phyloP scores from a whole-genome alignment of 1,140 invertebrate genomes.

The Melanaphis sacchari region DNA sequence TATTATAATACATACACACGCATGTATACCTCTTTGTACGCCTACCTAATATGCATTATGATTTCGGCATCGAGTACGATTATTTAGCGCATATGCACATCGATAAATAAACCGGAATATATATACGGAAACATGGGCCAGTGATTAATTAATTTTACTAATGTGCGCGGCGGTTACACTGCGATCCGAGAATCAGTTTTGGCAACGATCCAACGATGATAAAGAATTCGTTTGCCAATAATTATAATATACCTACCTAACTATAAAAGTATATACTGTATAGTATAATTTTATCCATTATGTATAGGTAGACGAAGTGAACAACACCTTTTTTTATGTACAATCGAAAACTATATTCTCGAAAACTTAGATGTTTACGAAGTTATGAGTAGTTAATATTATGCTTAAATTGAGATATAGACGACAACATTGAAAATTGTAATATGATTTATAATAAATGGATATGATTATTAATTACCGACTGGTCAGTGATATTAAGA shows the following conservation, averaged over 20 bases:
- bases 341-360: not conserved
- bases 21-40: not conserved
- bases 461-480: too few species aligned
- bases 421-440: too few species aligned
- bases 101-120: slow-evolving; percentile 3
- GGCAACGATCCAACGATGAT: not conserved
- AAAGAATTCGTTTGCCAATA: not conserved
- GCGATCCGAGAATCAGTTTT: not conserved
- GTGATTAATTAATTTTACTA: slow-evolving; percentile 41
- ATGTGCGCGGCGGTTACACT: not conserved
- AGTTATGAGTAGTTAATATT: too few species aligned
- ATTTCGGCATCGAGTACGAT: not conserved
- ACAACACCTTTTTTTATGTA: not conserved
- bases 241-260: too few species aligned
- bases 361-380: not conserved
- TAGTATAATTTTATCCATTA: not conserved
- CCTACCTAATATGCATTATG: not conserved
- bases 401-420: too few species aligned
- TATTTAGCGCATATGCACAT: not conserved
- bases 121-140: not conserved
- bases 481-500: too few species aligned
- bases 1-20: not conserved
- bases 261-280: not conserved
- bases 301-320: too few species aligned
- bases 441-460: too few species aligned